phyloP scores from a whole-genome alignment of 2,113 vertebrate species.

The Caranx ignobilis region DNA sequence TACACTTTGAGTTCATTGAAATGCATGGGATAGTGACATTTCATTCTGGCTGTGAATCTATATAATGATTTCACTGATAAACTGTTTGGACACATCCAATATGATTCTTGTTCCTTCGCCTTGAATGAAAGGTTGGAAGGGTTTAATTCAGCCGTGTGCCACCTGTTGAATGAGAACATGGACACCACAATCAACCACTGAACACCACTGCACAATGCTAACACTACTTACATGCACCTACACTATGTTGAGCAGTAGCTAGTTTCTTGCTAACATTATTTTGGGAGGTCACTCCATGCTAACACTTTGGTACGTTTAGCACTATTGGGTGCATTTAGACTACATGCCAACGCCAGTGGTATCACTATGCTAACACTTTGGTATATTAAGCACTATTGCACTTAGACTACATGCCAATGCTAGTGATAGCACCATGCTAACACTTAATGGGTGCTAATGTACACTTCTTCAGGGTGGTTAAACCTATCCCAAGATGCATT shows the following conservation, averaged over 20 bases:
- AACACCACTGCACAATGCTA: neutral
- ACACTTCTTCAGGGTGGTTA: too few relatives aligned
- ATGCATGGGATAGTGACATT: neutral
- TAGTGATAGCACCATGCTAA: too few relatives aligned
- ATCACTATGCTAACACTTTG: neutral
- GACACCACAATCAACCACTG: neutral
- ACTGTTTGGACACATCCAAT: too few relatives aligned
- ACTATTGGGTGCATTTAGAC: neutral
- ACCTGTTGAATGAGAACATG: conserved; percentile 1
- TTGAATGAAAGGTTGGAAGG: neutral
- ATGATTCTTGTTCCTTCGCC: neutral
- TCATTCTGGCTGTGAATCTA: neutral
- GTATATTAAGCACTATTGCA: too few relatives aligned
- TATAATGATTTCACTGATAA: too few relatives aligned
- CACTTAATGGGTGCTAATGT: too few relatives aligned
- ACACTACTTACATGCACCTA: neutral
- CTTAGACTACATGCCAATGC: too few relatives aligned
- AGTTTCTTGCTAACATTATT: neutral
- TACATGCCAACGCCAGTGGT: neutral
- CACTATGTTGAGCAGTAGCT: neutral
- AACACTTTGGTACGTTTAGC: neutral
- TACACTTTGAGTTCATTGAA: neutral
- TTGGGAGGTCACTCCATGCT: neutral
- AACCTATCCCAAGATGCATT: too few relatives aligned
- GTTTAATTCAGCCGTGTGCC: neutral